These are phyloP conservation scores for Macaca nemestrina DNA, from an alignment of 2,113 vertebrate genomes.

Conservation along the genomic window DNA sequence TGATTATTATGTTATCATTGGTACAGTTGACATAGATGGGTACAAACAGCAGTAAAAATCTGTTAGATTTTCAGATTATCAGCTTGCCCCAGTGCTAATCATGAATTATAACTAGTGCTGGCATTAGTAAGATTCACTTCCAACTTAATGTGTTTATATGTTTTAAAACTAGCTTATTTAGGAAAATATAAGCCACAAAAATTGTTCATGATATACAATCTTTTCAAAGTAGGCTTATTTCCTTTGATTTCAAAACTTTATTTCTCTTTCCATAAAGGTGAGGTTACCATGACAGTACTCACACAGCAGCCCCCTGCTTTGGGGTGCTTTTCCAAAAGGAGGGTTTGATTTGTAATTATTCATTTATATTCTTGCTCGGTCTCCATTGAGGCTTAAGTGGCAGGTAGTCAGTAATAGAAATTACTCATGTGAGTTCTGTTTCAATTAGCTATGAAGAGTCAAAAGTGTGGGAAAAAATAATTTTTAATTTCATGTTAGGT, in stretches of 20 bases:
- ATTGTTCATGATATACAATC: background rate
- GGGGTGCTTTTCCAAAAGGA: conserved; percentile 8
- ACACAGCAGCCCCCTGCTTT: background rate
- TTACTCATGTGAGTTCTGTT: conserved; percentile 35
- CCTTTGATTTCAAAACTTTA: conserved; percentile 25
- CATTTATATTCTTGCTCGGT: background rate
- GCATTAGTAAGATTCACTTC: background rate
- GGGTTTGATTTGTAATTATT: background rate
- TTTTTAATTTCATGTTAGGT: background rate
- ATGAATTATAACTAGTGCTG: conserved; percentile 35
- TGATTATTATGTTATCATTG: conserved; percentile 62
- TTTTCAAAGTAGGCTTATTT: conserved; percentile 31
- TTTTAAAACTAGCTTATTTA: conserved; percentile 48
- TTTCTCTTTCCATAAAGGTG: conserved; percentile 31
- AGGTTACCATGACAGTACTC: background rate
- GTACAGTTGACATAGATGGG: background rate
- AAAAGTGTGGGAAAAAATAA: conserved; percentile 8
- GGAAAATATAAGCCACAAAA: conserved; percentile 38
- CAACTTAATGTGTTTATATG: background rate
- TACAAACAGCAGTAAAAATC: conserved; percentile 32
- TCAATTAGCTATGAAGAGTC: background rate
- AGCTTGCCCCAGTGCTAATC: conserved; percentile 12
- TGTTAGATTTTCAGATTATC: conserved; percentile 45
- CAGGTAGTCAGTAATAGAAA: conserved; percentile 42
- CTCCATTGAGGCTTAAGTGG: background rate